phyloP scores from a whole-genome alignment of 1,140 invertebrate species.

The Stegodyphus mimosarum region DNA sequence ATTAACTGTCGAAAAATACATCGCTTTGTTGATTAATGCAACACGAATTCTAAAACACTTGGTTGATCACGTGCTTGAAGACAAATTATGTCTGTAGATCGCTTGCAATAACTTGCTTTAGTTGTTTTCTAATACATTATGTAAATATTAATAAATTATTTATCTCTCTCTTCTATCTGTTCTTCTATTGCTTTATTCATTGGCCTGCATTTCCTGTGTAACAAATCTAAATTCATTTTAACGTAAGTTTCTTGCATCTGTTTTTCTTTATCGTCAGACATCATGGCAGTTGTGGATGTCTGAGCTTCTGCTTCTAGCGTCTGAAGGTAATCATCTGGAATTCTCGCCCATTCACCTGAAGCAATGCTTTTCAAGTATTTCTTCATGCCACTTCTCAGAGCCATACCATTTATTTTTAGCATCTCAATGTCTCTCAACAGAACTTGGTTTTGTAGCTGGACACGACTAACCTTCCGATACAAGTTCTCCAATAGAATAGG shows the following conservation, averaged over 20 bases:
- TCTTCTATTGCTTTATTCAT: not conserved
- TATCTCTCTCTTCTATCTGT: not conserved
- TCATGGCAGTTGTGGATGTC: not conserved
- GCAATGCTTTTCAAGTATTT: conserved; percentile 34
- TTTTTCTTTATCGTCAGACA: not conserved
- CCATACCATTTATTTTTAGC: conserved; percentile 17
- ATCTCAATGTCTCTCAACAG: conserved; percentile 21
- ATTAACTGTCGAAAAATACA: not conserved
- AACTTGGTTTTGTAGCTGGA: conserved; percentile 26
- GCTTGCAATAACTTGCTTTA: too few species aligned
- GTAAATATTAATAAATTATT: not conserved
- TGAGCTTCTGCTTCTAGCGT: not conserved
- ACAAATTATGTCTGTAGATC: too few species aligned
- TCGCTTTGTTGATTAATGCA: not conserved
- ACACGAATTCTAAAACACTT: not conserved
- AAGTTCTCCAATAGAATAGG: conserved; percentile 1
- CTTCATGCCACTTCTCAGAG: conserved; percentile 43
- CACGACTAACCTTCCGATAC: conserved; percentile 3
- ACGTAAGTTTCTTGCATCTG: not conserved
- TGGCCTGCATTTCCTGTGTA: not conserved
- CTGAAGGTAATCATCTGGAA: conserved; percentile 1
- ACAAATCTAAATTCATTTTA: not conserved
- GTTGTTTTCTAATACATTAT: not conserved
- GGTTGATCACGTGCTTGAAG: not conserved
- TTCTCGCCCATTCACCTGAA: conserved; percentile 22